Conservation (phyloP, 2,113 vertebrate genomes). For the Synodontis membranacea region DNA sequence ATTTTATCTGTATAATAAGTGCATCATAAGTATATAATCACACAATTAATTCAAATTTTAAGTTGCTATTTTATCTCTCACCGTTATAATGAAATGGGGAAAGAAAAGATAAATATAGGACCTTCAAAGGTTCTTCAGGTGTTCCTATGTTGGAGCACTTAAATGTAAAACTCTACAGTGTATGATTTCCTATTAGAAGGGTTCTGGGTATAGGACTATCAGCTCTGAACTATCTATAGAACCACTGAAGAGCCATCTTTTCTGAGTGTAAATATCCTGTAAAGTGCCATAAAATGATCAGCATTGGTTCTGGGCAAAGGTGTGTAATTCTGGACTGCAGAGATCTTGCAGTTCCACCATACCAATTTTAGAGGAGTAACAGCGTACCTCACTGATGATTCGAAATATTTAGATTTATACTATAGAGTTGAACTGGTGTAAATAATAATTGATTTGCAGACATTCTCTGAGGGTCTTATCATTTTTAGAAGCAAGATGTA, state of each 20-base stretch:
- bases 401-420: background rate
- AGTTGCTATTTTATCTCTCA: background rate
- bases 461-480: background rate
- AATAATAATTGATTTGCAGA: background rate
- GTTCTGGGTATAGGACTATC: background rate
- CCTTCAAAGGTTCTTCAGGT: background rate
- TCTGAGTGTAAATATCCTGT: background rate
- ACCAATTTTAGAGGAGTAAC: background rate
- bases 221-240: background rate
- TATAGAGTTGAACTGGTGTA: background rate
- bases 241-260: background rate
- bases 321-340: background rate
- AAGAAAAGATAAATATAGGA: background rate
- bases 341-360: background rate
- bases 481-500: background rate
- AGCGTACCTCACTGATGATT: background rate
- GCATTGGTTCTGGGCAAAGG: background rate
- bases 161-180: background rate
- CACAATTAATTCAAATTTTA: background rate
- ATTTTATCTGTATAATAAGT: background rate
- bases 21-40: background rate
- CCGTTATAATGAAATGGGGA: background rate
- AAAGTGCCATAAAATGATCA: background rate
- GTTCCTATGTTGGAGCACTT: background rate
- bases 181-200: background rate